These are phyloP conservation scores for Hypomecis punctinalis DNA, from an alignment of 2,888 invertebrate species.

Conservation along the genomic window DNA sequence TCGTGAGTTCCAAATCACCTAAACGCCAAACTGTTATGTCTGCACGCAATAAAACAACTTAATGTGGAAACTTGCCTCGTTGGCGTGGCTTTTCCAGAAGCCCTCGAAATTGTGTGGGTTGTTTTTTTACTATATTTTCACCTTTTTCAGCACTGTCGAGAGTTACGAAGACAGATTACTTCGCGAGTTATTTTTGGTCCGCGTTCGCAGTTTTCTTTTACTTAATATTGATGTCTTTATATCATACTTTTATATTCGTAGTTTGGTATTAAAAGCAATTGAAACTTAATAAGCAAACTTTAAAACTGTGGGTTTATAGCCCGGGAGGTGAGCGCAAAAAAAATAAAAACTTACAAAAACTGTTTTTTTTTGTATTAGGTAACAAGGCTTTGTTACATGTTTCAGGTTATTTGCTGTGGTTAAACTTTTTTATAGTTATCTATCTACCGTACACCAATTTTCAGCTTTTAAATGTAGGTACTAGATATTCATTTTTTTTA, in stretches of 20 bases:
- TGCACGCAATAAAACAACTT: conserved; percentile 31
- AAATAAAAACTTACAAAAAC: too few species aligned
- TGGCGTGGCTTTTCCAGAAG: conserved; percentile 23
- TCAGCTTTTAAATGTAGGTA: too few species aligned
- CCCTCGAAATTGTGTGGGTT: conserved; percentile 19
- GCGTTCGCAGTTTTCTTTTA: not conserved
- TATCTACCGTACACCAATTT: too few species aligned
- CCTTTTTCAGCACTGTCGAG: conserved; percentile 12
- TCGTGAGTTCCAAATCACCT: conserved; percentile 27
- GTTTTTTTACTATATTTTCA: conserved; percentile 19
- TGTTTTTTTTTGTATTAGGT: too few species aligned
- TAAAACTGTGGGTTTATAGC: not conserved
- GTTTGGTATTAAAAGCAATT: not conserved
- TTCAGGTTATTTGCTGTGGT: too few species aligned
- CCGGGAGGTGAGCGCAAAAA: too few species aligned
- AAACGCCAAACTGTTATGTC: conserved; percentile 29
- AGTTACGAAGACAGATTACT: conserved; percentile 18
- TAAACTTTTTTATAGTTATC: too few species aligned
- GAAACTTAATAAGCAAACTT: not conserved
- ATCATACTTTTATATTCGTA: not conserved
- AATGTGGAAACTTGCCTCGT: conserved; percentile 32
- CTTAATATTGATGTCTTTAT: not conserved
- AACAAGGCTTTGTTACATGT: too few species aligned
- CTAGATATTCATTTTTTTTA: too few species aligned
- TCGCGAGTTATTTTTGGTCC: conserved; percentile 14